Evolutionary conservation across 37 sponge, comb jelly and placozoan species (phyloP).

Genomic region (Diacarnus erythraeanus): DNA sequence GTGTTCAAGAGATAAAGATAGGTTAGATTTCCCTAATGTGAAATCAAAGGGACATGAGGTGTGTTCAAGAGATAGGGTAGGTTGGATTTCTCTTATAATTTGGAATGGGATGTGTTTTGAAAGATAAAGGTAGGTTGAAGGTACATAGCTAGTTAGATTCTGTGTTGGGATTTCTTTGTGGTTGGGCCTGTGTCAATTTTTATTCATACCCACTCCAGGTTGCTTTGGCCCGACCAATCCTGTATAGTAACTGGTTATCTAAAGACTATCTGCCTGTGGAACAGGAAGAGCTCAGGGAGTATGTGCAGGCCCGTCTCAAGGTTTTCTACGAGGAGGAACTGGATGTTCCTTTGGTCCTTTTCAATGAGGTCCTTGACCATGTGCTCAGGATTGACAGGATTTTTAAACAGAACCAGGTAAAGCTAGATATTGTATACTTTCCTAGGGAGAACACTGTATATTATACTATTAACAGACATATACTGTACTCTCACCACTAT

Average conservation of each 20-base stretch:
- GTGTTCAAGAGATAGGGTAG: too few relatives aligned
- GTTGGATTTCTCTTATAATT: too few relatives aligned
- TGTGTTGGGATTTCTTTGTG: too few relatives aligned
- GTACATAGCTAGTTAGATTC: too few relatives aligned
- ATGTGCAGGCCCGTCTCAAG: conserved; percentile 93
- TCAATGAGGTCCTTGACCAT: conserved; percentile 96
- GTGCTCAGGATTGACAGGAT: conserved; percentile 96
- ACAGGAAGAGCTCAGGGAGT: conserved; percentile 90
- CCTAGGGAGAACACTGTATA: too few relatives aligned
- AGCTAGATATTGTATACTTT: background rate
- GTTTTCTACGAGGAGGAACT: conserved; percentile 99
- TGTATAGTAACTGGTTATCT: conserved; percentile 95
- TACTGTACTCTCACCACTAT: too few relatives aligned
- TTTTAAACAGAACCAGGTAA: conserved; percentile 91
- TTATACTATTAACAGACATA: too few relatives aligned
- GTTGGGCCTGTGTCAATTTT: too few relatives aligned
- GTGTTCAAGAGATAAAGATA: too few relatives aligned
- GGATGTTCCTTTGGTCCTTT: conserved; percentile 94
- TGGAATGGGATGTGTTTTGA: too few relatives aligned
- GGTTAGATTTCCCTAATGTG: background rate
- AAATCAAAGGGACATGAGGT: background rate
- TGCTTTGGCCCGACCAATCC: conserved; percentile 88
- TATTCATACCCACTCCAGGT: conserved; percentile 41
- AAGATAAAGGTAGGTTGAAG: too few relatives aligned
- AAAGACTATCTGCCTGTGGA: conserved; percentile 95